These are phyloP conservation scores for Papilio polyxenes DNA, from an alignment of 1,140 invertebrate species.

Conservation along the genomic window DNA sequence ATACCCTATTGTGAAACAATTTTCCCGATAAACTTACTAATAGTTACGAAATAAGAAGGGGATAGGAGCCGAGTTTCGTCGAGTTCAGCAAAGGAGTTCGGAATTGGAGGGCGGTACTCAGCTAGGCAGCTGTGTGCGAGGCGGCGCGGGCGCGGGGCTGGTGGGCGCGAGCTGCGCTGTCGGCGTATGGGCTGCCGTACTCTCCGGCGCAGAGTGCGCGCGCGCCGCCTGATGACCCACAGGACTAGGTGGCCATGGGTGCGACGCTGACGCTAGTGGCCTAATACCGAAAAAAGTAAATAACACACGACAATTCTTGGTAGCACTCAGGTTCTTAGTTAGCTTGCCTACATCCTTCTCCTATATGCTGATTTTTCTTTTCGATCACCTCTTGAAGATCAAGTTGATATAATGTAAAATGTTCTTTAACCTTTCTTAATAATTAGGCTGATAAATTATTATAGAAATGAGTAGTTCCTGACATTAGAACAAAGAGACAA, in stretches of 20 bases:
- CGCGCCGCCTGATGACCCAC: constrained; percentile 86
- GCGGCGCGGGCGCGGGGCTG: constrained; percentile 68
- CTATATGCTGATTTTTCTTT: no score
- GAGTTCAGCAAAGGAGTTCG: constrained; percentile 81
- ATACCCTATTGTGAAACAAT: constrained; percentile 60
- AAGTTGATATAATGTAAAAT: no score
- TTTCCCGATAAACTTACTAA: constrained; percentile 63
- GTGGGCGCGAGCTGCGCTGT: constrained; percentile 62
- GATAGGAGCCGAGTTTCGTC: constrained; percentile 78
- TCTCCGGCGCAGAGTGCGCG: constrained; percentile 87
- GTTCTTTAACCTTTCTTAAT: no score
- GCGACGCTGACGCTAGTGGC: constrained; percentile 81
- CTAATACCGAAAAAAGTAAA: constrained; percentile 59
- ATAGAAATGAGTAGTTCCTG: no score
- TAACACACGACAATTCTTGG: neutral
- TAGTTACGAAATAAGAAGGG: constrained; percentile 62
- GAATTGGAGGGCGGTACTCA: constrained; percentile 80
- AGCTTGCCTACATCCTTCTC: no score
- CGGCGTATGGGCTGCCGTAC: constrained; percentile 80
- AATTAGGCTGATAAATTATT: no score
- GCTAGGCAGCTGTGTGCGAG: constrained; percentile 77
- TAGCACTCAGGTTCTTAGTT: neutral
- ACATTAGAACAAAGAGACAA: no score
- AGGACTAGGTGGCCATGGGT: constrained; percentile 88
- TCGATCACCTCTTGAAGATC: no score